Percentiles rank a stretch among this genome's conserved stretches.
Evolutionary conservation across 1,140 invertebrate genomes (phyloP).

Genomic region (Physella acuta): DNA sequence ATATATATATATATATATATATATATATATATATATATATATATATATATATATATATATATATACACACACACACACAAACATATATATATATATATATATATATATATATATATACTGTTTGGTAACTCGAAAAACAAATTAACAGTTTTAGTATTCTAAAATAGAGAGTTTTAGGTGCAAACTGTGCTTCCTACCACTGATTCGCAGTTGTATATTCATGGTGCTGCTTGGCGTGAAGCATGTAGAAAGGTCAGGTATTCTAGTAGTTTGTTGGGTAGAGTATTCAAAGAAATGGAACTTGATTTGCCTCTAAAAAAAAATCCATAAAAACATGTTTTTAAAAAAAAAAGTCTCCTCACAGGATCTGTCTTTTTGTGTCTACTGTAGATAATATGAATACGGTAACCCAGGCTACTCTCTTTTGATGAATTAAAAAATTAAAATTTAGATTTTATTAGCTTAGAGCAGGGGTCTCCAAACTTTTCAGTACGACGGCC

Average conservation of each 20-base stretch:
- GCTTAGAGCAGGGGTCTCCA: too few relatives aligned
- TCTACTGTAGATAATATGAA: neutral
- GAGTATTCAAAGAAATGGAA: constrained; percentile 1
- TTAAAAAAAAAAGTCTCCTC: neutral
- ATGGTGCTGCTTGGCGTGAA: neutral
- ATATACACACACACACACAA: neutral
- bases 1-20: neutral
- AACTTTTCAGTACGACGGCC: too few relatives aligned
- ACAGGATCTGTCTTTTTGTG: neutral
- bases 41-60: neutral
- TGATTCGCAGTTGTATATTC: neutral
- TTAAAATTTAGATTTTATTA: neutral
- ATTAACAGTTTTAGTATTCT: too few relatives aligned
- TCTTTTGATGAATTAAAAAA: neutral
- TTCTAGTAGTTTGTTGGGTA: neutral
- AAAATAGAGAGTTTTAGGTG: too few relatives aligned
- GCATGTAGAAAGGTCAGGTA: neutral
- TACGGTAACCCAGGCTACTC: neutral
- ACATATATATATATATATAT: neutral
- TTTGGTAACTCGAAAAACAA: too few relatives aligned
- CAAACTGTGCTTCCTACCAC: too few relatives aligned
- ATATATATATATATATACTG: neutral
- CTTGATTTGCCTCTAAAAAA: neutral
- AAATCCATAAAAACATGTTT: neutral
- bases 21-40: neutral